Percentiles rank a stretch among this genome's conserved stretches.
Evolutionary conservation across 2,888 invertebrate species (phyloP).

Genomic region (Acanthosepion lycidas): DNA sequence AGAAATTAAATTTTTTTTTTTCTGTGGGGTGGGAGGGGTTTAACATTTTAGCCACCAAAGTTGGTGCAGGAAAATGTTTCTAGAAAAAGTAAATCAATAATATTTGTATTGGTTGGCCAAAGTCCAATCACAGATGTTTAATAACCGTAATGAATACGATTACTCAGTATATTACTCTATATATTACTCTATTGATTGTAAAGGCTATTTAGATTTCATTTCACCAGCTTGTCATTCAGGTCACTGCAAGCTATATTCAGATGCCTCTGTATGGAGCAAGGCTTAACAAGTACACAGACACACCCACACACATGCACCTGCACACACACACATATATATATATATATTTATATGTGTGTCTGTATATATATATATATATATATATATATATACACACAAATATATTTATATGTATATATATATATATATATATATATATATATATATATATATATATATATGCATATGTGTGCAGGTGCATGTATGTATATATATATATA

Average conservation of each 20-base stretch:
- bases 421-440: too few species aligned
- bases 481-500: too few species aligned
- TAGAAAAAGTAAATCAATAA: neutral
- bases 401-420: too few species aligned
- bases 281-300: neutral
- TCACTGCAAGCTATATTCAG: neutral
- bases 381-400: too few species aligned
- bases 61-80: neutral
- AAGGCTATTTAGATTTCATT: neutral
- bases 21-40: neutral
- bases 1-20: neutral
- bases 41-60: neutral
- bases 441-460: too few species aligned
- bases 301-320: too few species aligned
- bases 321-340: too few species aligned
- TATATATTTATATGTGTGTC: too few species aligned
- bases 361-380: too few species aligned
- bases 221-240: neutral
- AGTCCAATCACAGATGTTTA: neutral
- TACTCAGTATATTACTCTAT: neutral
- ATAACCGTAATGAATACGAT: neutral
- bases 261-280: neutral
- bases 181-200: neutral
- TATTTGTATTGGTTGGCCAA: neutral
- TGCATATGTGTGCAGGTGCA: too few species aligned